Evolutionary conservation across 2,797 vertebrate species (phyloP), one percentile per base, ranked within the genome.

Genomic region (Centroberyx gerrardi): DNA sequence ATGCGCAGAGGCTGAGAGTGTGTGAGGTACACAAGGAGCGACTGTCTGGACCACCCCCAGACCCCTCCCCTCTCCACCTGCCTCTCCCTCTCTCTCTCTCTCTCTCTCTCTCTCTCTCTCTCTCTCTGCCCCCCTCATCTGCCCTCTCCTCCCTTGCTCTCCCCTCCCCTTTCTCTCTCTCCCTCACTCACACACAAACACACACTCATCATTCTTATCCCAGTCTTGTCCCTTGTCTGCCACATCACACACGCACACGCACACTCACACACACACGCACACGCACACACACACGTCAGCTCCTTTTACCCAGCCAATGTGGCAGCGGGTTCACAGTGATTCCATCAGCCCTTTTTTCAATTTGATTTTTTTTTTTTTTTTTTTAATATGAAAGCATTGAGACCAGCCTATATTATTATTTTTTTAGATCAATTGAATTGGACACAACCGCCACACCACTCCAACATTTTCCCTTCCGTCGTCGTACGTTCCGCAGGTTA

Each of bases 41-140:
- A 92, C 85, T 90, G 90, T 92, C 91, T 94, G 93, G 93, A 94
- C 94, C 93, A 92, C 84, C 90, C 82, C 91, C 68, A 82, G 72
- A 77, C 89, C 88, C 87, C 62, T 42, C 90, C 87, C 85, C 88
- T 83, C 82, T 86, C 90, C 86, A 84, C 86, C 88, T 87, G 86
- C 85, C 81, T 44, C 82, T 51, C 88, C 48, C 72, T 61, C 51
- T 48, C 72, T 31, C 81, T 27, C 68, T 38, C 59, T 29, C 64
- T 14, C 52, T 18, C 71, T 28, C 51, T 5, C 42, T 28, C 61
- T 40, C 61, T 28, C 62, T 70, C 62, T 44, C 49, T 22, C 40
- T 46, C n/a, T 59, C 55, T 31, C 62, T 60, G 22, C 81, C 82
- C 51, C 88, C 48, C 72, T 61, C 49, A 22, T 51, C 74, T 29